These are phyloP conservation scores for Sphecodes monilicornis DNA, from an alignment of 2,888 invertebrate genomes.

Conservation along the genomic window DNA sequence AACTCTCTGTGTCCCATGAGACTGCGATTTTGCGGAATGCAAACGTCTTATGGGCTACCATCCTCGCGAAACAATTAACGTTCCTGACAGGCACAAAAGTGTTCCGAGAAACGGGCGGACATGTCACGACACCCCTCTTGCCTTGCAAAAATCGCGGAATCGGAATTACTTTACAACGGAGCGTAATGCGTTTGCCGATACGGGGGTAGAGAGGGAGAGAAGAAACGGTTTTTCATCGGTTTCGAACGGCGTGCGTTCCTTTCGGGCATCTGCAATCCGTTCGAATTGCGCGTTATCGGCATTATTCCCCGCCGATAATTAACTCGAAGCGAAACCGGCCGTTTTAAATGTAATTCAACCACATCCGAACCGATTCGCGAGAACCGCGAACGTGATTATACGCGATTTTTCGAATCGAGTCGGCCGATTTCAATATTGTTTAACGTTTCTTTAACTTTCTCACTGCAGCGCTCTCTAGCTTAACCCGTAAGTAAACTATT, in stretches of 20 bases:
- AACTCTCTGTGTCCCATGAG: conserved; percentile 28
- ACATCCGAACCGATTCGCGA: background rate
- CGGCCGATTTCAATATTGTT: too few relatives aligned
- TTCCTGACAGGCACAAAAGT: conserved; percentile 69
- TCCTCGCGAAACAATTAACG: conserved; percentile 72
- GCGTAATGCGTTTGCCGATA: background rate
- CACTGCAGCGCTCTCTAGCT: background rate
- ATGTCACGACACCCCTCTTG: conserved; percentile 29
- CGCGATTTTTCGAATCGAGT: too few relatives aligned
- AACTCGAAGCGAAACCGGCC: background rate
- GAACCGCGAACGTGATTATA: background rate
- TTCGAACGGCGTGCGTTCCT: background rate
- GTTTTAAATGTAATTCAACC: background rate
- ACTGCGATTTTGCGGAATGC: conserved; percentile 67
- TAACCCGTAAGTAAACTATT: background rate
- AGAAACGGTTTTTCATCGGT: background rate
- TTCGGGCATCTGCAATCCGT: background rate
- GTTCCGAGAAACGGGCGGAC: conserved; percentile 63
- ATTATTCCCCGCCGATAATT: background rate
- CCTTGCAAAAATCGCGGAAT: conserved; percentile 33
- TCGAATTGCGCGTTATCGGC: background rate
- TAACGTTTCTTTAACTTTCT: background rate
- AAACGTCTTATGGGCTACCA: conserved; percentile 53
- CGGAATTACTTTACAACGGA: conserved; percentile 31
- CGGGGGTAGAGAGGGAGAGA: background rate